A percentile compares a stretch with the other conserved stretches of the same genome.
These are phyloP conservation scores for Microplitis manilae DNA, from an alignment of 2,888 invertebrate genomes.

Conservation along the genomic window DNA sequence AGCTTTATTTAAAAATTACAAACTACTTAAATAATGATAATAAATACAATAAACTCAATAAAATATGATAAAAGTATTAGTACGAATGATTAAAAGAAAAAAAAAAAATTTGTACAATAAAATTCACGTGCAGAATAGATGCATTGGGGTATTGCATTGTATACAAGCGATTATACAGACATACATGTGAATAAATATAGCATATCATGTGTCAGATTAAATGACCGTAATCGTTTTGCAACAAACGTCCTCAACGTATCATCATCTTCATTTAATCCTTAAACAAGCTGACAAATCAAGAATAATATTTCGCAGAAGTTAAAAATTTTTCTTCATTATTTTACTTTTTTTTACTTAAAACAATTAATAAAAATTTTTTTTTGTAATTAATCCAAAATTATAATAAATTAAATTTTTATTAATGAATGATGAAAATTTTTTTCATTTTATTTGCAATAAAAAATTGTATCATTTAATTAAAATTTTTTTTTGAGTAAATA, in stretches of 20 bases:
- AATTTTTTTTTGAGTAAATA: neutral
- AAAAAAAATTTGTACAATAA: neutral
- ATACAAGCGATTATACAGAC: neutral
- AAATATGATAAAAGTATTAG: neutral
- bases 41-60: neutral
- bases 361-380: neutral
- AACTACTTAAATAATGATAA: neutral
- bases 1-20: neutral
- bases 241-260: slow-evolving; percentile 10
- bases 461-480: neutral
- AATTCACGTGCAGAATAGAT: neutral
- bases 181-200: neutral
- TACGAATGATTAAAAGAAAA: neutral
- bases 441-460: neutral
- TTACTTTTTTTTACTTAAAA: neutral
- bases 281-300: slow-evolving; percentile 14
- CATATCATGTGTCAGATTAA: slow-evolving; percentile 18
- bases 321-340: neutral
- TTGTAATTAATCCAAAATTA: neutral
- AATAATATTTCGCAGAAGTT: neutral
- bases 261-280: slow-evolving; percentile 18
- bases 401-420: neutral
- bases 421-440: too few species aligned
- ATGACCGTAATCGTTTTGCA: slow-evolving; percentile 16
- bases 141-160: neutral